A percentile compares a stretch with the other conserved stretches of the same genome.
Evolutionary conservation across 2,888 invertebrate genomes (phyloP).

Genomic region (Cremastobaeus sp.): DNA sequence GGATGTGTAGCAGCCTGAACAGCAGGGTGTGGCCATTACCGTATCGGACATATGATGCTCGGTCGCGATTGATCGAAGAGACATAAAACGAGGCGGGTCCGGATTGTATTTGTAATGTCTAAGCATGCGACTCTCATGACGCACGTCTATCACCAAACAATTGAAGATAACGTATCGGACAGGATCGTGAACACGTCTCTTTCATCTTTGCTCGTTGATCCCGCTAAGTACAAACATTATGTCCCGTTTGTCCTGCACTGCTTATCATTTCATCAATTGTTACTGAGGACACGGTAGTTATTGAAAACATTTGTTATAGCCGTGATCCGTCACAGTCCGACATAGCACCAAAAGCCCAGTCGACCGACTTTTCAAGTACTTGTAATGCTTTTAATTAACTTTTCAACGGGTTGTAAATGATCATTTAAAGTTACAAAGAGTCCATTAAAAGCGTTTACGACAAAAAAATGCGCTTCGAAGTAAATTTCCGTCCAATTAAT

Average conservation of each 20-base stretch:
- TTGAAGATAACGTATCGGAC: slow-evolving; percentile 47
- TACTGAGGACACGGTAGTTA: no score
- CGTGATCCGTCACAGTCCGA: no score
- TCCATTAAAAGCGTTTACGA: no score
- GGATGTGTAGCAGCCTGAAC: slow-evolving; percentile 58
- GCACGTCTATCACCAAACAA: slow-evolving; percentile 54
- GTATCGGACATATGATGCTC: slow-evolving; percentile 62
- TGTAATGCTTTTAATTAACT: no score
- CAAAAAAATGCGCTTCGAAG: no score
- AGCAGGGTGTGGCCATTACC: slow-evolving; percentile 65
- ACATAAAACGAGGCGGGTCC: slow-evolving; percentile 66
- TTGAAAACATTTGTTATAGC: no score
- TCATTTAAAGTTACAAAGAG: no score
- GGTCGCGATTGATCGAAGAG: slow-evolving; percentile 66
- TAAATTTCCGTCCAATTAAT: no score
- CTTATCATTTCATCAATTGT: slow-evolving; percentile 12
- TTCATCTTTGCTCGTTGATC: slow-evolving; percentile 29
- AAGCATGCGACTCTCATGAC: slow-evolving; percentile 62
- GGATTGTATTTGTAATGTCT: slow-evolving; percentile 52
- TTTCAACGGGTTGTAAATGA: no score
- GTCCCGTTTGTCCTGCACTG: slow-evolving; percentile 12
- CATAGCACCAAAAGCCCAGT: no score
- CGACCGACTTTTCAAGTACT: no score
- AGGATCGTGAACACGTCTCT: slow-evolving; percentile 28
- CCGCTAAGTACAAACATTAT: slow-evolving; percentile 38